Evolutionary conservation across 2,113 vertebrate species (phyloP).

Genomic region (Caloenas nicobarica): DNA sequence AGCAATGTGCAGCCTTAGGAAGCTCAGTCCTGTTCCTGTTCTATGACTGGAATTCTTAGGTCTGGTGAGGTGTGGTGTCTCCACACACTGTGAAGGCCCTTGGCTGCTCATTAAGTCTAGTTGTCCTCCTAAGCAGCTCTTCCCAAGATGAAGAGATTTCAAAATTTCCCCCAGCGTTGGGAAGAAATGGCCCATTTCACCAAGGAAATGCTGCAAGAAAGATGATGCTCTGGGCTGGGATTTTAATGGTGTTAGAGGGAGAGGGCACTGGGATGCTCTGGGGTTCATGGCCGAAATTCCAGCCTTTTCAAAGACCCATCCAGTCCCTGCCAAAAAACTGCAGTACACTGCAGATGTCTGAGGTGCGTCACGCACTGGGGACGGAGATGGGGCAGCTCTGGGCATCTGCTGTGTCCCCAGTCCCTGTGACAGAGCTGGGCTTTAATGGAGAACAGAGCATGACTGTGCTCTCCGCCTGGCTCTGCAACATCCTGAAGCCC

Average conservation of each 20-base stretch:
- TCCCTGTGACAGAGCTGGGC: not conserved
- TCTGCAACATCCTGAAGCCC: not conserved
- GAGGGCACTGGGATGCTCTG: not conserved
- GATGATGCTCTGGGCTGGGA: not conserved
- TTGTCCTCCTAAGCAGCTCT: not conserved
- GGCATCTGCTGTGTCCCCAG: not conserved
- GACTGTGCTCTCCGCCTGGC: not conserved
- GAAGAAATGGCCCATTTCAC: not conserved
- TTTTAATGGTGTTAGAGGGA: not conserved
- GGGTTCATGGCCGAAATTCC: not conserved
- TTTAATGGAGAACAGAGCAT: not conserved
- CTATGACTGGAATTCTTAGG: rapidly evolving
- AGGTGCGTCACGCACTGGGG: not conserved
- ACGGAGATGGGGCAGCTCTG: not conserved
- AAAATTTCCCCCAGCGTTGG: rapidly evolving
- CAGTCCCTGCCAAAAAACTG: not conserved
- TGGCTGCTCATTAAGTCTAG: not conserved
- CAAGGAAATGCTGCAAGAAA: not conserved
- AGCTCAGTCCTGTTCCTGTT: not conserved
- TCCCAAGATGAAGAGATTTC: not conserved
- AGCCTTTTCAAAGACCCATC: not conserved
- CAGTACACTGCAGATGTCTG: not conserved
- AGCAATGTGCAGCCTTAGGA: not conserved
- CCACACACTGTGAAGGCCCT: not conserved
- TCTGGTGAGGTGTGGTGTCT: not conserved